Conservation (phyloP, 2,113 vertebrate species). For the Strix aluco region DNA sequence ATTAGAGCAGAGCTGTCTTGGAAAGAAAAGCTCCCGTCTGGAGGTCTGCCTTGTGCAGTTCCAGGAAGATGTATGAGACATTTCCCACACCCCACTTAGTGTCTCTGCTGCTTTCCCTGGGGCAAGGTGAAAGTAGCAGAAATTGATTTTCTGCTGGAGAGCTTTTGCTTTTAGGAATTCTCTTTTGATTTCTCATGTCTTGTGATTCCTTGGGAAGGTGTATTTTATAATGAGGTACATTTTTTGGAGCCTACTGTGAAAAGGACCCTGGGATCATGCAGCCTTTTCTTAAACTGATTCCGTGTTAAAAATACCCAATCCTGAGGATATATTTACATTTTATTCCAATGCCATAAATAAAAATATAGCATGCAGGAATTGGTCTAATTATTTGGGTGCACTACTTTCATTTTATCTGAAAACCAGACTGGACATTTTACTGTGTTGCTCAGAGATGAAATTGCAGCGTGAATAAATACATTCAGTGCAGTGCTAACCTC, state of each 20-base stretch:
- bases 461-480: neutral
- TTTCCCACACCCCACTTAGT: slow-evolving; percentile 44
- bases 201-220: slow-evolving; percentile 48
- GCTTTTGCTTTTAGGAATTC: slow-evolving; percentile 58
- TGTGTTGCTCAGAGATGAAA: neutral
- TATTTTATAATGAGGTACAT: slow-evolving; percentile 48
- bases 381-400: neutral
- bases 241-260: slow-evolving; percentile 36
- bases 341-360: neutral
- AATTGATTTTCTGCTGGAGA: slow-evolving; percentile 69
- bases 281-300: slow-evolving; percentile 8
- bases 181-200: slow-evolving; percentile 52
- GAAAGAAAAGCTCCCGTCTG: slow-evolving; percentile 51
- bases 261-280: slow-evolving; percentile 17
- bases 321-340: neutral
- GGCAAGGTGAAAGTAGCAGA: slow-evolving; percentile 62
- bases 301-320: neutral
- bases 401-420: neutral
- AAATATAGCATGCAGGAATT: neutral
- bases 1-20: slow-evolving; percentile 53
- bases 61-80: slow-evolving; percentile 34
- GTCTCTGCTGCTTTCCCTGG: slow-evolving; percentile 56
- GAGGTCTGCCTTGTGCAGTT: slow-evolving; percentile 26
- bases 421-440: neutral
- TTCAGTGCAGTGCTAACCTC: neutral